Base-by-base conservation (phyloP, 2,888 invertebrate species). In the Troides helena region DNA sequence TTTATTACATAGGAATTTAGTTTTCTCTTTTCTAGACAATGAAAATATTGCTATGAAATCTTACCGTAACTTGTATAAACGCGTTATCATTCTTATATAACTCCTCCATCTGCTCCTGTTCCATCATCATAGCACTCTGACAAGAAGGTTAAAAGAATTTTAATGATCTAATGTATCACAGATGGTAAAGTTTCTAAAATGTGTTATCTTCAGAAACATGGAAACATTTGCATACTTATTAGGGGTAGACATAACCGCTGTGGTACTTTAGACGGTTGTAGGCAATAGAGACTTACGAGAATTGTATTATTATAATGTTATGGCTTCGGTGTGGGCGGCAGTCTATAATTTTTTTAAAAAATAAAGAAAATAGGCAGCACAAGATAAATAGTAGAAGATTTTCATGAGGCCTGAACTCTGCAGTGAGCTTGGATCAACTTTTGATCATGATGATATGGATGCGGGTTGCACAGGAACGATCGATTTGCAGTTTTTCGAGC, bases 51-150 rank as follows among this genome's bases (percentile, higher is more conserved):
- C 3, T 46, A 5, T 18, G 50, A 21, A 17, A 59, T 73, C 68
- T 78, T 74, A 89, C 89, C 67, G 76, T 25, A 2, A 91, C 76
- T 75, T 83, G 80, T 46, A 87, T 72, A 72, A 83, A 89, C 0
- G 72, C 0, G 56, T 76, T 80, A 7, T 84, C 82, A 23, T 77
- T 84, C 0, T 82, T 79, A 63, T 90, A 91, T 0, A 72, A 62
- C 62, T 87, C 84, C 12, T 86, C 85, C 86, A 91, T 87, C 74
- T 87, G 85, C 14, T 90, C 90, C 30, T 81, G 81, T 65, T 91
- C 89, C 74, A 88, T 64, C 46, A 89, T 76, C 88, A 89, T 88
- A 0, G 82, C 85, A 0, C 86, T 80, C 90, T 90, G 82, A 43
- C 39, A 85, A 71, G 14, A 14, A 25, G 17, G 17, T 14, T 50